Base-by-base conservation (phyloP, 2,888 invertebrate genomes). In the Branchipolynoe longqiensis region DNA sequence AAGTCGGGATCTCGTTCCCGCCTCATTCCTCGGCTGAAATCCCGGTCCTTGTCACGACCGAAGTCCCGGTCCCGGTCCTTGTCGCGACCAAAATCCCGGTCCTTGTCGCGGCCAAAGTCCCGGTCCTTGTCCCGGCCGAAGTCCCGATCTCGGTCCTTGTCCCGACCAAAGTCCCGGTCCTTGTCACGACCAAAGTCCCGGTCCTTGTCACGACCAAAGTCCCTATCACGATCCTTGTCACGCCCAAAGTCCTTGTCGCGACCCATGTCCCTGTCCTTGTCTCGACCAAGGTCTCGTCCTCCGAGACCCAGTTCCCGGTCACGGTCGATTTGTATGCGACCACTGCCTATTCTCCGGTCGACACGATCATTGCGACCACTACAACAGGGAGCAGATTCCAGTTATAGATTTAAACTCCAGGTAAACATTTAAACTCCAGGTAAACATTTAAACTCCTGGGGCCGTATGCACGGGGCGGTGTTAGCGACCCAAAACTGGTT, bases 331-430 rank as follows among this genome's bases (percentile, higher is more conserved):
- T 91, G 91, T 87, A 98, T 96, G 14, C 98, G 96, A 0, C 98
- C 97, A 90, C 97, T 97, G 4, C 97, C 97, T 91, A 97, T 97
- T 73, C 97, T 96, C 33, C 84, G 28, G 31, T 84, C 40, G 93
- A 87, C 41, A 25, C 78, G 78, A 74, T 90, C 88, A 38, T 89
- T 90, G 36, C 91, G 38, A 28, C 82, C 85, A 59, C 78, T 84
- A 40, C 41, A 56, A 83, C 54, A 83, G n/a, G n/a, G n/a, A n/a
- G n/a, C n/a, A n/a, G n/a, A n/a, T n/a, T n/a, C n/a, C n/a, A n/a
- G n/a, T n/a, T n/a, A n/a, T n/a, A n/a, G n/a, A n/a, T n/a, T n/a
- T n/a, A n/a, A n/a, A n/a, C n/a, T n/a, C n/a, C n/a, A n/a, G n/a
- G n/a, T n/a, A n/a, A n/a, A n/a, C n/a, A n/a, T n/a, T n/a, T n/a